Evolutionary conservation across 2,888 invertebrate genomes (phyloP), one percentile per base, ranked within the genome.

Genomic region (Dioctria rufipes): DNA sequence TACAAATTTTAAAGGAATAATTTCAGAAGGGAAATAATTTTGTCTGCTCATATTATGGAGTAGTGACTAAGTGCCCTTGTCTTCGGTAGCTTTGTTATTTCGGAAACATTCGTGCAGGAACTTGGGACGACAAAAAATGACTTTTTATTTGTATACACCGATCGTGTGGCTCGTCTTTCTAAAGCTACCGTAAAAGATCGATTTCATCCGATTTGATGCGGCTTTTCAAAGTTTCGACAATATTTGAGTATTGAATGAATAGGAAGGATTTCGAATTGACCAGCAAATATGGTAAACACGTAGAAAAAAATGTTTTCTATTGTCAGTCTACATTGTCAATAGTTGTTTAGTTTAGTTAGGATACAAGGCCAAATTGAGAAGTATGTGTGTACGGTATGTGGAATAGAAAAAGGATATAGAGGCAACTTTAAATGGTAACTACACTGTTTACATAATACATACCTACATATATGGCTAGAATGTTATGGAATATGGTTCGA

Each of bases 141-240:
- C 13, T 60, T 73, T 60, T 13, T 37, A 54, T 54, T n/a, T 13
- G 6, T 25, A 25, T 11, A 11, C 8, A 75, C 25, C 42, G 58
- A 73, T 54, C 49, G 77, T 77, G 77, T 46, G 63, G 46, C 77
- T 49, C 63, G 3, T 46, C 43, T 61, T 46, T 63, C 25, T 5
- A 49, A 77, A 25, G 77, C 77, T 77, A 61, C 77, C 77, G 77
- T 77, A 63, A 77, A 61, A 61, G 63, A 77, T 77, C 77, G 60
- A 77, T 77, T 77, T 49, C 46, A 63, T 37, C 46, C n/a, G 43
- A 77, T 77, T 77, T 60, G 77, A 63, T 63, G 40, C 63, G 77
- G 63, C 49, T 43, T 46, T 51, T 13, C 37, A 9, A 37, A 40
- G 63, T 77, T 77, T 46, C 37, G 63, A 77, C 39, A 63, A 63